A percentile compares a stretch with the other conserved stretches of the same genome.
These are phyloP conservation scores for Sericinus montela DNA, from an alignment of 2,888 invertebrate species.

Conservation along the genomic window DNA sequence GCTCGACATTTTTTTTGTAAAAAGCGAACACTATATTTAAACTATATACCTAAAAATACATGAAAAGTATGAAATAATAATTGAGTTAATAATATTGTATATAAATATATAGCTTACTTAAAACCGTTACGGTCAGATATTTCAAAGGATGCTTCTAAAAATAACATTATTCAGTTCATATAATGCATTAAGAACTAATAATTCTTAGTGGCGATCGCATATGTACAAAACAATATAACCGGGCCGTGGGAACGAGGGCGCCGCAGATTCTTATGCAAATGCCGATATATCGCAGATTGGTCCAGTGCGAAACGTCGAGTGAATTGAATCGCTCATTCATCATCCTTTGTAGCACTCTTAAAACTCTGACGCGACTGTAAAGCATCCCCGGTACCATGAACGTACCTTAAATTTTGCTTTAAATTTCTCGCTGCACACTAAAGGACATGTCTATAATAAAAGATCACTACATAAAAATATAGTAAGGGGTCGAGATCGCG, in stretches of 20 bases:
- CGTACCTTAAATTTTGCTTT: neutral
- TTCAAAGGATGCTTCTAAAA: slow-evolving; percentile 4
- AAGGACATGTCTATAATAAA: slow-evolving; percentile 3
- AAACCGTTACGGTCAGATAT: neutral
- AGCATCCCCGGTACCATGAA: slow-evolving; percentile 32
- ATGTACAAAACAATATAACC: slow-evolving; percentile 37
- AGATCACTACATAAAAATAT: slow-evolving; percentile 3
- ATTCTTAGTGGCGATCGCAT: slow-evolving; percentile 26
- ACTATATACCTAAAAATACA: too few species aligned
- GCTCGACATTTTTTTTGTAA: too few species aligned
- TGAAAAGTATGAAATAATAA: too few species aligned
- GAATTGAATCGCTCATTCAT: slow-evolving; percentile 49
- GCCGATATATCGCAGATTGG: slow-evolving; percentile 55
- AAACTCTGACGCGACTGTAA: slow-evolving; percentile 52
- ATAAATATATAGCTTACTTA: slow-evolving; percentile 1
- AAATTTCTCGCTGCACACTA: neutral
- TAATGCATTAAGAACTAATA: slow-evolving; percentile 30
- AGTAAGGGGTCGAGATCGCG: slow-evolving; percentile 34
- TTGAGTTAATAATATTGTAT: too few species aligned
- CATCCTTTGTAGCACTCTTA: slow-evolving; percentile 54
- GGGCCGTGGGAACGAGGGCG: slow-evolving; percentile 59
- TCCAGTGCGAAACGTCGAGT: slow-evolving; percentile 39
- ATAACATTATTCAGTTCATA: slow-evolving; percentile 13
- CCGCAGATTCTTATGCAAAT: slow-evolving; percentile 65
- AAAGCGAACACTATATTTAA: too few species aligned